phyloP scores from a whole-genome alignment of 2,113 vertebrate species.

The Thryonomys swinderianus region DNA sequence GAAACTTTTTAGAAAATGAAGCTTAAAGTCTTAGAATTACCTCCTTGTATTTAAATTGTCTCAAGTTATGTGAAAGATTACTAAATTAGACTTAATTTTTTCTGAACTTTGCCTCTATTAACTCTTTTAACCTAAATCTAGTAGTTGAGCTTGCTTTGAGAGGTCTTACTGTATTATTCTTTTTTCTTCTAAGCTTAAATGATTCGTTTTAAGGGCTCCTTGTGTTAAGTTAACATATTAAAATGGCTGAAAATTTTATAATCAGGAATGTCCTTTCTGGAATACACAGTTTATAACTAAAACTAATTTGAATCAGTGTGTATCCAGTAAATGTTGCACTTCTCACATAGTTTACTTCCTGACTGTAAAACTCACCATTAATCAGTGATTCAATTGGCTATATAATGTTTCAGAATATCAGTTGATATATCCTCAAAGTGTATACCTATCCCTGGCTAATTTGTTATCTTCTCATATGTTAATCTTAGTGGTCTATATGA shows the following conservation, averaged over 20 bases:
- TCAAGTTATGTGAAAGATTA: neutral
- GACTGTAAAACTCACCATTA: neutral
- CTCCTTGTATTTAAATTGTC: neutral
- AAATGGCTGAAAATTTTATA: neutral
- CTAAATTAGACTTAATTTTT: neutral
- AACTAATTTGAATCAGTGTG: too few species aligned
- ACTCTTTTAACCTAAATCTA: neutral
- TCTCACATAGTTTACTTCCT: neutral
- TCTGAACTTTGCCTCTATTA: slow-evolving; percentile 14
- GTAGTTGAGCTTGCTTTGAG: neutral
- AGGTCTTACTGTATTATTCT: neutral
- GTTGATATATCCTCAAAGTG: neutral
- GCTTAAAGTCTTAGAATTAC: neutral
- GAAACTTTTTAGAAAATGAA: slow-evolving; percentile 16
- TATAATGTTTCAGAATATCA: neutral
- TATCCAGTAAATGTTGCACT: neutral
- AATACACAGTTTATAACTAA: slow-evolving; percentile 36
- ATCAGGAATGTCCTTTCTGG: neutral
- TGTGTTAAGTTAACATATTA: slow-evolving; percentile 17
- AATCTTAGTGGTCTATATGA: neutral
- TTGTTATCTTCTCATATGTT: neutral
- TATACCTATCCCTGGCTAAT: neutral
- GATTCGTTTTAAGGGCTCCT: neutral
- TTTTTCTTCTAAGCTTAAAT: slow-evolving; percentile 8
- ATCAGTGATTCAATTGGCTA: neutral